Evolutionary conservation across 2,797 vertebrate species (phyloP).

Genomic region (Harpagifer antarcticus): DNA sequence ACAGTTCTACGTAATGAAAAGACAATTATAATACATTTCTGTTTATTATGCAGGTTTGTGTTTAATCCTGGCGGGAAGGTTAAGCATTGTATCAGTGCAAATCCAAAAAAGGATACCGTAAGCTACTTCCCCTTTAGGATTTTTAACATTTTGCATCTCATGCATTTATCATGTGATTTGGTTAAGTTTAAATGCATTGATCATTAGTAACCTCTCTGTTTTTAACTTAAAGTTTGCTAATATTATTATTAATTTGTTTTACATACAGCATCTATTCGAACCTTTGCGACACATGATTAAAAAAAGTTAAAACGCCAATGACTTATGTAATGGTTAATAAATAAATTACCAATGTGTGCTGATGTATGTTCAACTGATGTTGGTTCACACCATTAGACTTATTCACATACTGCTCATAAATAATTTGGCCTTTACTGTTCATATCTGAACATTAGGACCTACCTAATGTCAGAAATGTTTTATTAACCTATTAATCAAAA

Average conservation of each 20-base stretch:
- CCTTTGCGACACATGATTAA: background rate
- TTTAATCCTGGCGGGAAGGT: no score
- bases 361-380: constrained; percentile 1
- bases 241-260: background rate
- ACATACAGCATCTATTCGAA: background rate
- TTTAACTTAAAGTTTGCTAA: background rate
- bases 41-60: no score
- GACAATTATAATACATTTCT: no score
- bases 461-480: background rate
- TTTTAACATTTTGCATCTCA: no score
- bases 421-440: background rate
- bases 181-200: background rate
- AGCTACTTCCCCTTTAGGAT: no score
- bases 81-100: no score
- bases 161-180: background rate
- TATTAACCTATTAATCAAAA: constrained; percentile 31
- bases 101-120: no score
- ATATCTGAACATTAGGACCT: background rate
- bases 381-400: background rate
- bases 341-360: background rate
- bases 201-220: background rate
- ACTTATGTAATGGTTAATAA: constrained; percentile 12
- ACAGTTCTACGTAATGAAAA: background rate
- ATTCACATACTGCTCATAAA: background rate
- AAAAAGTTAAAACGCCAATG: background rate